A percentile compares a stretch with the other conserved stretches of the same genome.
Evolutionary conservation across 2,113 vertebrate species (phyloP).

Genomic region (Gopherus flavomarginatus): DNA sequence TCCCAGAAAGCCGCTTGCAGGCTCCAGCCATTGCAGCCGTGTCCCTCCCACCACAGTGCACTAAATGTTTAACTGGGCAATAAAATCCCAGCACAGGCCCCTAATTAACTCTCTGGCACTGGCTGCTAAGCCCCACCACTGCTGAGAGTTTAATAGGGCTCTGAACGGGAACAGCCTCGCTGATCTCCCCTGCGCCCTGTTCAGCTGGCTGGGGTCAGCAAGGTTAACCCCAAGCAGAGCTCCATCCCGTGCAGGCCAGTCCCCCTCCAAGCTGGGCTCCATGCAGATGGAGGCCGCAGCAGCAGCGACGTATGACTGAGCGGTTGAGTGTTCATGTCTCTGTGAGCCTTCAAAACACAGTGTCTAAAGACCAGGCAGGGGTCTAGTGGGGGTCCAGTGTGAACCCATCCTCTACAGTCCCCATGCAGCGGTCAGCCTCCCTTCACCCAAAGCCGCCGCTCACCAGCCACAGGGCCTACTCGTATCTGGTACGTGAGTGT

Average conservation of each 20-base stretch:
- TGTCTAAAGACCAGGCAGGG: no score
- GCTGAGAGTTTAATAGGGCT: background rate
- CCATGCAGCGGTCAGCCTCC: background rate
- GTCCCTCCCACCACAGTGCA: background rate
- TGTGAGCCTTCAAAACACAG: no score
- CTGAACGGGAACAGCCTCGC: background rate
- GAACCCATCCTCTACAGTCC: background rate
- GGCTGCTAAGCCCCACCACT: background rate
- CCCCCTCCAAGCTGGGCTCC: no score
- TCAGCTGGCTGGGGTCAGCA: background rate
- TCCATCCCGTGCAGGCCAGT: no score
- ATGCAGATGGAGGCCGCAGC: no score
- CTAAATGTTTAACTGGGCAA: background rate
- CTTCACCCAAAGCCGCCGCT: background rate
- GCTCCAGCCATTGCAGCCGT: no score
- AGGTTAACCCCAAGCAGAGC: no score
- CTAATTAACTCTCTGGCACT: background rate
- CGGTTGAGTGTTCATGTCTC: background rate
- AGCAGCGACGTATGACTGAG: no score
- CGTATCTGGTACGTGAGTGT: no score
- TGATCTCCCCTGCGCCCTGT: background rate
- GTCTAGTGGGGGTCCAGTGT: background rate
- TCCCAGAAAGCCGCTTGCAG: background rate
- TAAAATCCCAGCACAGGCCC: background rate
- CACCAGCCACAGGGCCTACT: background rate